Conservation (phyloP, 2,113 vertebrate species). For the Bettongia penicillata region DNA sequence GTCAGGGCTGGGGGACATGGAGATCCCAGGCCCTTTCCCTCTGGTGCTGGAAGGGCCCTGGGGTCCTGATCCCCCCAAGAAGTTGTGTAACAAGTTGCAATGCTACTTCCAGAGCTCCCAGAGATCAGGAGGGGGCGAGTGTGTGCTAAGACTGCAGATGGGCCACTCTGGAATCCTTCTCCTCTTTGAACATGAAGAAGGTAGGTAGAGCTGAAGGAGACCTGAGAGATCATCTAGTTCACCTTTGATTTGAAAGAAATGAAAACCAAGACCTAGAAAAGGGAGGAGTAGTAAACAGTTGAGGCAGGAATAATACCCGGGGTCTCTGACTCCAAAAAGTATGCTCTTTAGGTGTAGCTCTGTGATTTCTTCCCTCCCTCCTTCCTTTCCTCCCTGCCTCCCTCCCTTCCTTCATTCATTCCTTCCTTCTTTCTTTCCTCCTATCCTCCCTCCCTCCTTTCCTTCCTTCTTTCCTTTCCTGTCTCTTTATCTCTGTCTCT, state of each 20-base stretch:
- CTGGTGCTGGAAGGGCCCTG: neutral
- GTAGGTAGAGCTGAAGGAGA: neutral
- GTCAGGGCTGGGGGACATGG: neutral
- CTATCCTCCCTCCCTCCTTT: no score
- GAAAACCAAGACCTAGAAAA: no score
- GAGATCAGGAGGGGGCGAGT: neutral
- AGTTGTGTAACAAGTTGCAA: neutral
- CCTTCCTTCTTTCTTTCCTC: no score
- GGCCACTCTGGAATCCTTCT: neutral
- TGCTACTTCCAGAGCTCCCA: neutral
- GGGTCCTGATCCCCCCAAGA: fast-evolving
- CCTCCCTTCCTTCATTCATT: no score
- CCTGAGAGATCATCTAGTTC: no score
- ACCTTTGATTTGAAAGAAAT: no score
- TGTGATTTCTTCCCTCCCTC: no score
- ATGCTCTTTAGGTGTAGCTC: neutral
- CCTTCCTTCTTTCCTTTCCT: no score
- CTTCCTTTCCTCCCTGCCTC: no score
- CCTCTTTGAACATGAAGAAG: neutral
- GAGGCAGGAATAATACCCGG: no score
- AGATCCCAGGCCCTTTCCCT: neutral
- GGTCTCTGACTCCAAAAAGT: neutral
- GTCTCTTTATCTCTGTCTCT: neutral
- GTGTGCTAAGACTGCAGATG: fast-evolving
- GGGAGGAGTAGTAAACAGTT: no score